A percentile compares a stretch with the other conserved stretches of the same genome.
Evolutionary conservation across 2,888 invertebrate species (phyloP).

Genomic region (Drosophila merina): DNA sequence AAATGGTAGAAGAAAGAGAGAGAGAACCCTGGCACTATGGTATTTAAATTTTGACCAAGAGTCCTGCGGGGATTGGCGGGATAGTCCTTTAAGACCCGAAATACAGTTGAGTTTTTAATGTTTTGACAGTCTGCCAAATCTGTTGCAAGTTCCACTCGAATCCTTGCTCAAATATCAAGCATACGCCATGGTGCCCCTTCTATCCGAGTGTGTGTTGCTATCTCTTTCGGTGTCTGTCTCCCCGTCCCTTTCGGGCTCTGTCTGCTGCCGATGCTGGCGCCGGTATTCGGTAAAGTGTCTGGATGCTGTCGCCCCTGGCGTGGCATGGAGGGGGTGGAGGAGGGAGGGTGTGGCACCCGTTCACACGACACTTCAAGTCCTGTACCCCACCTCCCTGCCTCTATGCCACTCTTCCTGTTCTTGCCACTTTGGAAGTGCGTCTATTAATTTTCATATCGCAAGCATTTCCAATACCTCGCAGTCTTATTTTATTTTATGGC

Average conservation of each 20-base stretch:
- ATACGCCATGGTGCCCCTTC: conserved; percentile 20
- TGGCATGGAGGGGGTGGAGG: neutral
- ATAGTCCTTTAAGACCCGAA: neutral
- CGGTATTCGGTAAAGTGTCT: conserved; percentile 59
- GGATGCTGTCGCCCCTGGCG: conserved; percentile 47
- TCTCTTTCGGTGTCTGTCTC: conserved; percentile 8
- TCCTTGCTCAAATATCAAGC: conserved; percentile 33
- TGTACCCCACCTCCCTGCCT: neutral
- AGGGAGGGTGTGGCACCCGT: conserved; percentile 16
- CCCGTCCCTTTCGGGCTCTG: neutral
- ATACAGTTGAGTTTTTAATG: conserved; percentile 30
- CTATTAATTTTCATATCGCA: conserved; percentile 51
- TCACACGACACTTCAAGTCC: conserved; percentile 46
- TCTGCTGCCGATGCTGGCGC: conserved; percentile 50
- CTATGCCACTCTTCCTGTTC: neutral
- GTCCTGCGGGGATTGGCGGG: neutral
- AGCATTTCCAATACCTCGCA: conserved; percentile 44
- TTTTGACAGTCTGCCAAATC: conserved; percentile 39
- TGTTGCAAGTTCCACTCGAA: conserved; percentile 34
- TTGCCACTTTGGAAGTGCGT: conserved; percentile 29
- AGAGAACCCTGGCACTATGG: conserved; percentile 8
- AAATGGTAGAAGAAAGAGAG: conserved; percentile 7
- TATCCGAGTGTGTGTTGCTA: neutral
- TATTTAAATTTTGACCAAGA: neutral
- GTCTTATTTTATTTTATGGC: conserved; percentile 10